Evolutionary conservation across 2,797 vertebrate species (phyloP).

Genomic region (Glossophaga mutica): DNA sequence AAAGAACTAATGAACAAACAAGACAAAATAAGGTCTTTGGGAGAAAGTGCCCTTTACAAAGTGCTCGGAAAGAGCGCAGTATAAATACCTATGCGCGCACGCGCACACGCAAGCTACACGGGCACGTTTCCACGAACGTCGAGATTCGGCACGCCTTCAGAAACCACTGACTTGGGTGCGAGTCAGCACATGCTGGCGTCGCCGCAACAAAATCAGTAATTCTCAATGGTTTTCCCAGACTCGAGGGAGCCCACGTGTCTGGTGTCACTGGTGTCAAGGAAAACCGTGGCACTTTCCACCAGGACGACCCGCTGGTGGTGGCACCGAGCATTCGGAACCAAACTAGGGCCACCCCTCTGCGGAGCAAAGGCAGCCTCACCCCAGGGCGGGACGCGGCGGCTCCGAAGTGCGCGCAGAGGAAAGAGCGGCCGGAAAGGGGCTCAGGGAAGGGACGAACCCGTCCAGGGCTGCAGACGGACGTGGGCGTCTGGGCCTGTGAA

Average conservation of each 20-base stretch:
- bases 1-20: not conserved
- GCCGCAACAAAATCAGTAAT: constrained; percentile 51
- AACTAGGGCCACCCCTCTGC: not conserved
- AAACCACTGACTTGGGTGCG: constrained; percentile 20
- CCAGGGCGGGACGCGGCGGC: not conserved
- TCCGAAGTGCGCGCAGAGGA: not conserved
- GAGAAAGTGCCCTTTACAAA: not conserved
- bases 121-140: constrained; percentile 10
- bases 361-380: too few relatives aligned
- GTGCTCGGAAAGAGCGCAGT: not conserved
- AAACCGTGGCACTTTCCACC: constrained; percentile 7
- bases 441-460: not conserved
- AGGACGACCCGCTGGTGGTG: not conserved
- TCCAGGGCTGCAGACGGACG: not conserved
- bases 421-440: not conserved
- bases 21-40: not conserved
- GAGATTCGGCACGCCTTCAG: constrained; percentile 35
- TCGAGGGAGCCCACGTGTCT: constrained; percentile 25
- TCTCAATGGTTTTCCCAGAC: constrained; percentile 64
- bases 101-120: not conserved
- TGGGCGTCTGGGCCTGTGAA: not conserved
- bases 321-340: not conserved
- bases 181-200: constrained; percentile 47
- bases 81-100: not conserved
- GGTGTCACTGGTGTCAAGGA: constrained; percentile 16